phyloP scores from a whole-genome alignment of 2,888 invertebrate species.

The Salpingus planirostris region DNA sequence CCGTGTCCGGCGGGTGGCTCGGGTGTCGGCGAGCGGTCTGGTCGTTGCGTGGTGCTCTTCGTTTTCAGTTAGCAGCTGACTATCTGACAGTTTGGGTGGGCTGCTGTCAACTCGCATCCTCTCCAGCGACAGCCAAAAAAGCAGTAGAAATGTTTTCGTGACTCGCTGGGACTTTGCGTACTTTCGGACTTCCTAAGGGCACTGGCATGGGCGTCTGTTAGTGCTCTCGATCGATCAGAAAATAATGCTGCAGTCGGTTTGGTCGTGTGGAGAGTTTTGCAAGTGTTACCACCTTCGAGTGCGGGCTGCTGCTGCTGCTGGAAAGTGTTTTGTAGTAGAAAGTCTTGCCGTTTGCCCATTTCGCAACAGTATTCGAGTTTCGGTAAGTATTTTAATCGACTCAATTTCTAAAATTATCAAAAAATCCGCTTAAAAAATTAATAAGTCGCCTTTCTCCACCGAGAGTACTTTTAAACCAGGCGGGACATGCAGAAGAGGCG shows the following conservation, averaged over 20 bases:
- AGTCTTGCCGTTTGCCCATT: slow-evolving; percentile 37
- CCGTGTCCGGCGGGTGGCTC: too few species aligned
- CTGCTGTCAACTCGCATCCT: slow-evolving; percentile 15
- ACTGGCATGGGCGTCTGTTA: slow-evolving; percentile 19
- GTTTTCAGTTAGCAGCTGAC: slow-evolving; percentile 37
- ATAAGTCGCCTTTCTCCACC: too few species aligned
- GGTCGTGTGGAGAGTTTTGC: slow-evolving; percentile 37
- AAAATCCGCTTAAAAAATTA: too few species aligned
- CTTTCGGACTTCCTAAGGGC: too few species aligned
- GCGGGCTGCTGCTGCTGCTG: slow-evolving; percentile 18
- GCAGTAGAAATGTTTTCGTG: slow-evolving; percentile 30
- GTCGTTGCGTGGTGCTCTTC: too few species aligned
- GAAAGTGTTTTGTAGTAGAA: slow-evolving; percentile 41
- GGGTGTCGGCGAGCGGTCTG: too few species aligned
- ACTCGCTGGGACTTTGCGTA: slow-evolving; percentile 14
- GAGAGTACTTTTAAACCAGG: too few species aligned
- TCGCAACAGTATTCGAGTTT: slow-evolving; percentile 33
- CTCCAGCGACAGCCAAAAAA: not conserved
- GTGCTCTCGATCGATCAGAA: too few species aligned
- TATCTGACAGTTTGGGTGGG: slow-evolving; percentile 27
- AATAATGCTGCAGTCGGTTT: slow-evolving; percentile 34
- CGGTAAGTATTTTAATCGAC: slow-evolving; percentile 34
- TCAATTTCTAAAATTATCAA: too few species aligned
- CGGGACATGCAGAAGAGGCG: too few species aligned
- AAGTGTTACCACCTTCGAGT: slow-evolving; percentile 22